Evolutionary conservation across 23 tunicate genomes (phyloP).

Genomic region (Trididemnum miniatum): DNA sequence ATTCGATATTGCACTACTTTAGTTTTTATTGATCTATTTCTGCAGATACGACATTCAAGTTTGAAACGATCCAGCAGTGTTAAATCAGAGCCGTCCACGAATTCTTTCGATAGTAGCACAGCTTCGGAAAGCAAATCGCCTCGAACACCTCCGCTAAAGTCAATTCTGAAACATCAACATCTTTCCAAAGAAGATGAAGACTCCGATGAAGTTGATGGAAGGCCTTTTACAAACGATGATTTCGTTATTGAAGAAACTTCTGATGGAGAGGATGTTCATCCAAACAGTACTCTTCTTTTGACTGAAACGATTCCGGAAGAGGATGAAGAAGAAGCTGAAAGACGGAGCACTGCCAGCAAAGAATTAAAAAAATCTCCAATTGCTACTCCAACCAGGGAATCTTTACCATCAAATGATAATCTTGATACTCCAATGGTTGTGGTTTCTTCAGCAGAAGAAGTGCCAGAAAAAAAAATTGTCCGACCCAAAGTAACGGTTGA

Average conservation of each 20-base stretch:
- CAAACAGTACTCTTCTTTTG: constrained; percentile 22
- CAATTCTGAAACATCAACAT: constrained; percentile 15
- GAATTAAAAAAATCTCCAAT: background rate
- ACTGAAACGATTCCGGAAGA: constrained; percentile 69
- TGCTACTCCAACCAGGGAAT: background rate
- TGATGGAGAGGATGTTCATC: background rate
- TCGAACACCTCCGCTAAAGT: background rate
- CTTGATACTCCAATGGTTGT: background rate
- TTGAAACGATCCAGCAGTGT: background rate
- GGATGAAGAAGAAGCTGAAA: constrained; percentile 43
- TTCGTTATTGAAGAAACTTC: background rate
- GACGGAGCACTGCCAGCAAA: background rate
- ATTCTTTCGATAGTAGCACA: background rate
- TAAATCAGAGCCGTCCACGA: background rate
- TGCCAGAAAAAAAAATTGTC: background rate
- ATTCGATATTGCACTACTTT: no score
- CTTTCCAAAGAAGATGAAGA: background rate
- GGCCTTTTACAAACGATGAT: constrained; percentile 32
- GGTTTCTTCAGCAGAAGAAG: background rate
- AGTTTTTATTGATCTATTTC: background rate
- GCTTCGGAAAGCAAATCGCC: background rate
- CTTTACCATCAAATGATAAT: background rate
- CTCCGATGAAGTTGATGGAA: constrained; percentile 30
- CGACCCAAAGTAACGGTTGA: constrained; percentile 4
- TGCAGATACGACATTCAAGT: constrained; percentile 13